A percentile compares a stretch with the other conserved stretches of the same genome.
These are phyloP conservation scores for Poecilia wingei DNA, from an alignment of 2,797 vertebrate genomes.

Conservation along the genomic window DNA sequence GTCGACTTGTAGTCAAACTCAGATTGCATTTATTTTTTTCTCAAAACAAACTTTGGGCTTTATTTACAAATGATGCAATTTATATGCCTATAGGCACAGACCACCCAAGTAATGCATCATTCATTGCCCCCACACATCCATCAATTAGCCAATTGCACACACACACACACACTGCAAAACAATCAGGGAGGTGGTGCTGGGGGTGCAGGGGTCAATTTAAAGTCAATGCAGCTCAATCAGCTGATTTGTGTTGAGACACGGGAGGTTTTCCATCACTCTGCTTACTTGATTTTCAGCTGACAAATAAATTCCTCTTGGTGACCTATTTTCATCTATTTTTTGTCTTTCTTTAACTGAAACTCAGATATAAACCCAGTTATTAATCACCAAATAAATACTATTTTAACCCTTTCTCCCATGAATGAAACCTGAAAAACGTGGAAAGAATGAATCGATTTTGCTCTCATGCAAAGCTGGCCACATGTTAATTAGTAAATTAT, in stretches of 20 bases:
- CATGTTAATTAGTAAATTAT: background rate
- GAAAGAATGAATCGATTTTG: background rate
- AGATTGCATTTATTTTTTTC: background rate
- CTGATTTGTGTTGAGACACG: slow-evolving; percentile 35
- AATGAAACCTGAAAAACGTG: background rate
- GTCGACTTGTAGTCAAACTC: background rate
- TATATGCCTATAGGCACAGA: slow-evolving; percentile 22
- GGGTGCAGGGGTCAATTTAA: slow-evolving; percentile 59
- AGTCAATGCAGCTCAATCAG: slow-evolving; percentile 51
- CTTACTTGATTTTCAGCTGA: background rate
- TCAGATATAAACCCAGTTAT: background rate
- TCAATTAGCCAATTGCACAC: slow-evolving; percentile 18
- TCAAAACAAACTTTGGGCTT: slow-evolving; percentile 1
- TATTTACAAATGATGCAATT: background rate
- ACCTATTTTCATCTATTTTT: background rate
- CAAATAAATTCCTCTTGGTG: background rate
- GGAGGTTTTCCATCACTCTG: slow-evolving; percentile 34
- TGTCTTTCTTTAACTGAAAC: too few relatives aligned
- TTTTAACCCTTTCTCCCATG: background rate
- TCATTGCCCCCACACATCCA: slow-evolving; percentile 40
- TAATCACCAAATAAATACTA: background rate
- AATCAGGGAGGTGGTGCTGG: slow-evolving; percentile 46
- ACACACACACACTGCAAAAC: slow-evolving; percentile 32
- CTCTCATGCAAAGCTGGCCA: background rate
- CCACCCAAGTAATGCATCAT: slow-evolving; percentile 64